Evolutionary conservation across 2,113 vertebrate species (phyloP).

Genomic region (Nycticebus coucang): DNA sequence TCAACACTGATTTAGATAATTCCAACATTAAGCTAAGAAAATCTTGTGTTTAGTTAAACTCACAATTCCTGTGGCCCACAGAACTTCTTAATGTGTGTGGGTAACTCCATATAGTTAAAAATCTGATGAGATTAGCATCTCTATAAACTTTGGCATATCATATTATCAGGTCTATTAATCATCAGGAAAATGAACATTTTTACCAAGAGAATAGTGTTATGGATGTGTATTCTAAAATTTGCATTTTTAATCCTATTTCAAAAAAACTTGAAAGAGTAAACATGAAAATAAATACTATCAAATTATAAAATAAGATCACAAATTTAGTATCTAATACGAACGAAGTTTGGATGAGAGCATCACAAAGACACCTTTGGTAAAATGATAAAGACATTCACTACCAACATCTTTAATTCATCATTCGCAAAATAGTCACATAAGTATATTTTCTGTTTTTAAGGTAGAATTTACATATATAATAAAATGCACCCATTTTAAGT

Average conservation of each 20-base stretch:
- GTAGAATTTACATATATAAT: constrained; percentile 27
- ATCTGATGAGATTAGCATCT: neutral
- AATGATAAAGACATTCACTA: neutral
- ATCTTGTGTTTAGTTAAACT: constrained; percentile 25
- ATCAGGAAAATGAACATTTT: neutral
- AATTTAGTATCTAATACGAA: neutral
- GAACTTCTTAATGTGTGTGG: neutral
- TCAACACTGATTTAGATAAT: neutral
- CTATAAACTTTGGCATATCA: neutral
- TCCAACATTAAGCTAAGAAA: neutral
- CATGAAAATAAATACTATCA: neutral
- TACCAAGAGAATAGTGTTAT: neutral
- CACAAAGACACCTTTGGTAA: neutral
- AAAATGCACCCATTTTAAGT: neutral
- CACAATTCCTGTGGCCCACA: neutral
- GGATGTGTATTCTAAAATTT: neutral
- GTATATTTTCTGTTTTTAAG: neutral
- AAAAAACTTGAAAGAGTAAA: constrained; percentile 7
- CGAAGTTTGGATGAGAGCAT: neutral
- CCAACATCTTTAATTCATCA: constrained; percentile 14
- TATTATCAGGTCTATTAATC: neutral
- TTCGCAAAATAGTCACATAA: neutral
- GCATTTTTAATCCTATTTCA: neutral
- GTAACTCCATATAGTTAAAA: neutral
- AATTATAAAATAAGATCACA: neutral